Evolutionary conservation across 2,888 invertebrate genomes (phyloP).

Genomic region (Diplazon laetatorius): DNA sequence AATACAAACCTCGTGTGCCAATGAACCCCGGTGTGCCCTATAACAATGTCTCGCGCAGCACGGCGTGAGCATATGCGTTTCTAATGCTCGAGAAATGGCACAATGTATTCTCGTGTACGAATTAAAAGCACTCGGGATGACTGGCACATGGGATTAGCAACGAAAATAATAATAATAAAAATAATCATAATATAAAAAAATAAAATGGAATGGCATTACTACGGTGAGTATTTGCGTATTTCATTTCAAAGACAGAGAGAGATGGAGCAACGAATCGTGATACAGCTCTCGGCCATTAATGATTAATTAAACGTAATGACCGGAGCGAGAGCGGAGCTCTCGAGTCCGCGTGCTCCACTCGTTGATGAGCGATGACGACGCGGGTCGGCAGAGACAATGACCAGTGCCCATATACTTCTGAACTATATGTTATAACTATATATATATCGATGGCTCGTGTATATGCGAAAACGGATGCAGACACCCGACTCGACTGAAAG

Average conservation of each 20-base stretch:
- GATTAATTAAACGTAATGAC: conserved; percentile 81
- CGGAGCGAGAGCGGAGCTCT: conserved; percentile 58
- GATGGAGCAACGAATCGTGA: conserved; percentile 72
- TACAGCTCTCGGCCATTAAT: conserved; percentile 73
- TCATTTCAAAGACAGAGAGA: conserved; percentile 18
- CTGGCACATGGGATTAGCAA: conserved; percentile 61
- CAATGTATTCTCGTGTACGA: conserved; percentile 69
- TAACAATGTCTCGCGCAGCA: not conserved
- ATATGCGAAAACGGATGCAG: conserved; percentile 34
- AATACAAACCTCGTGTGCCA: too few relatives aligned
- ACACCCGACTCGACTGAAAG: conserved; percentile 2
- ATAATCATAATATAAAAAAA: not conserved
- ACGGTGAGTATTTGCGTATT: conserved; percentile 24
- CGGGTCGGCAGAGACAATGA: conserved; percentile 74
- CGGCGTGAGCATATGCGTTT: not conserved
- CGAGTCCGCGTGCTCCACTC: conserved; percentile 33
- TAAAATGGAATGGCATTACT: conserved; percentile 30
- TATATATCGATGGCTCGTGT: not conserved
- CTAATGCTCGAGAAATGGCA: not conserved
- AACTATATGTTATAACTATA: too few relatives aligned
- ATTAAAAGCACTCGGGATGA: conserved; percentile 74
- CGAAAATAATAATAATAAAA: conserved; percentile 1
- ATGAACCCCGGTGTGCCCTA: not conserved
- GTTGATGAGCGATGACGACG: conserved; percentile 74
- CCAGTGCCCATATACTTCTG: too few relatives aligned